Evolutionary conservation across 2,797 vertebrate species (phyloP), one percentile per base, ranked within the genome.

Genomic region (Helicolenus hilgendorfi): DNA sequence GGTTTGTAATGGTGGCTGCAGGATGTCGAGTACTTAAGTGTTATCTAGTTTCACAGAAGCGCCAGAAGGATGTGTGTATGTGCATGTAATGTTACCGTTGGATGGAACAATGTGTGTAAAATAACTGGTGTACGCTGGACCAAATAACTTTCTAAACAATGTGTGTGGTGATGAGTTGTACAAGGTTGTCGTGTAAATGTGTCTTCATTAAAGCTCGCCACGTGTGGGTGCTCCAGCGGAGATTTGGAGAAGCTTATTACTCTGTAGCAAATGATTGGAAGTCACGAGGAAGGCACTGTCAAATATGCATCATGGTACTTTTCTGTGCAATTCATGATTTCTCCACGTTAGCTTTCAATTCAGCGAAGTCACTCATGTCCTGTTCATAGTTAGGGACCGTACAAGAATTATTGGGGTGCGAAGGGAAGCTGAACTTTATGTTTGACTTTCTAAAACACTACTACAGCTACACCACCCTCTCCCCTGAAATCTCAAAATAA

Each of bases 61-160:
- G 26, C 70, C 76, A 67, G 75, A 67, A 31, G 55, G 73, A 38
- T 63, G 90, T 79, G 81, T 90, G 85, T 90, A 64, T 62, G 65
- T 93, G 92, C 91, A 90, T 96, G 91, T 78, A 77, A 80, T 79
- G 70, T 81, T 72, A 81, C 82, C 31, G 20, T 7, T 89, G 72
- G 69, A 36, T 89, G 81, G 84, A 87, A 38, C 83, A 63, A 88
- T 81, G 41, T 79, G 73, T 93, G 83, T 88, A 83, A 89, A 62
- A 85, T 91, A 79, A 89, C 74, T 76, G 72, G 70, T 91, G 87
- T 89, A 71, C 74, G 67, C 81, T 84, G 93, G 92, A 95, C 95
- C 93, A 94, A 94, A 95, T 87, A 78, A 90, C 74, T 89, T 94
- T 86, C 76, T 83, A 59, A 88, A 81, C 20, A 86, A 27, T 79